Conservation (phyloP, 2,113 vertebrate species). For the Tenrec ecaudatus region DNA sequence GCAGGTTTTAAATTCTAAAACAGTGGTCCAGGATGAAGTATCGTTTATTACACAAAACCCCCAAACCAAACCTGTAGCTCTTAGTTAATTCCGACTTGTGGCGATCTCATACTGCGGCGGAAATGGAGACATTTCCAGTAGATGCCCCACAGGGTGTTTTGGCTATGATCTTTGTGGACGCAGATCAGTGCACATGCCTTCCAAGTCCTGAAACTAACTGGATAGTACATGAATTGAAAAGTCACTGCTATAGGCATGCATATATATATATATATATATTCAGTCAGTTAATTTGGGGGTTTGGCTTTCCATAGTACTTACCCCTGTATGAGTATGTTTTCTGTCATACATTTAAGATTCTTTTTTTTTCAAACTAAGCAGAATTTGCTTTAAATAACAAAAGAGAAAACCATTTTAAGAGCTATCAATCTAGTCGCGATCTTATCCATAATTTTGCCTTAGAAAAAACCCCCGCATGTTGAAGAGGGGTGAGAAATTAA, state of each 20-base stretch:
- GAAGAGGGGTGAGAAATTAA: constrained; percentile 34
- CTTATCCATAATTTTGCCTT: not conserved
- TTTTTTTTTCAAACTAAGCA: constrained; percentile 2
- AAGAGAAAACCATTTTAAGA: constrained; percentile 25
- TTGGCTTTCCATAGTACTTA: not conserved
- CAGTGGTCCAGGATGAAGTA: not conserved
- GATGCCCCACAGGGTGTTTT: not conserved
- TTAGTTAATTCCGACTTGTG: not conserved
- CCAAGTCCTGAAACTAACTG: not conserved
- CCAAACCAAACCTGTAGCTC: not conserved
- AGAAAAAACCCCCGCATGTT: constrained; percentile 15
- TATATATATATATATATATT: no score
- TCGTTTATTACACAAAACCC: not conserved
- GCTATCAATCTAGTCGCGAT: not conserved
- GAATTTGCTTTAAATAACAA: constrained; percentile 26
- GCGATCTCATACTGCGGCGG: no score
- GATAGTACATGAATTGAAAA: not conserved
- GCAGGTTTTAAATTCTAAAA: not conserved
- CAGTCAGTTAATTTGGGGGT: not conserved
- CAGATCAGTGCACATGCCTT: not conserved
- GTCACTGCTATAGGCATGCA: not conserved
- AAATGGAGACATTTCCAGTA: no score
- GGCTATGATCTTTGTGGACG: not conserved
- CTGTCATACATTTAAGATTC: not conserved
- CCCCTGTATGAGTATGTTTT: not conserved